Percentiles rank a stretch among this genome's conserved stretches.
These are phyloP conservation scores for Stichopus chloronotus DNA, from an alignment of 35 echinoderm and acorn worm genomes.

Conservation along the genomic window DNA sequence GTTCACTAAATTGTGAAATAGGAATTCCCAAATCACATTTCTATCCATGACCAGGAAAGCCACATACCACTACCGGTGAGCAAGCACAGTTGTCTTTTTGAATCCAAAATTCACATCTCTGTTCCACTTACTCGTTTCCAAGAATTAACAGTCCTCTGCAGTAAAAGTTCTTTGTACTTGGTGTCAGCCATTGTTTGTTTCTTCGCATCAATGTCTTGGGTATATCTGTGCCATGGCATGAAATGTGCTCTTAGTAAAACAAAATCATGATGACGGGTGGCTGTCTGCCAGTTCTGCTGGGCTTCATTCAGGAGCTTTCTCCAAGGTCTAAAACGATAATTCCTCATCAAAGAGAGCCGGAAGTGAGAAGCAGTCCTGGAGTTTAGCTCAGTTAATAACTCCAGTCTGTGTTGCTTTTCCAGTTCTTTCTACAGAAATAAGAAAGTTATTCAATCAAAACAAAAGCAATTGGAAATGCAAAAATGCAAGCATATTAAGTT, in stretches of 20 bases:
- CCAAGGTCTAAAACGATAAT: conserved; percentile 89
- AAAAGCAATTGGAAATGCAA: not conserved
- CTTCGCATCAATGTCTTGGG: conserved; percentile 60
- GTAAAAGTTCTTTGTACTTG: conserved; percentile 69
- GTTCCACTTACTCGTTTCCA: conserved; percentile 81
- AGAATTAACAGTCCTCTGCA: conserved; percentile 65
- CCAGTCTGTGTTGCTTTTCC: conserved; percentile 73
- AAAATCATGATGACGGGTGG: conserved; percentile 74
- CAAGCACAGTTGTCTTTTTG: too few relatives aligned
- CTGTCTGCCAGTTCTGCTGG: conserved; percentile 68
- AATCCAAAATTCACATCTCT: too few relatives aligned
- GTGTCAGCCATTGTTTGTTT: conserved; percentile 67
- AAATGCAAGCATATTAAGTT: not conserved
- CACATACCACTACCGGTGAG: too few relatives aligned
- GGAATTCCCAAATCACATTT: too few relatives aligned
- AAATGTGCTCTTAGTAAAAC: conserved; percentile 63
- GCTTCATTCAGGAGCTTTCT: conserved; percentile 57
- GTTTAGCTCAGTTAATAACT: conserved; percentile 57
- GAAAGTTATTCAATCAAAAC: not conserved
- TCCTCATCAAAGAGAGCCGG: conserved; percentile 60
- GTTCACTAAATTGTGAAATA: too few relatives aligned
- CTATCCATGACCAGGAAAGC: too few relatives aligned
- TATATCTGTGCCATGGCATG: conserved; percentile 83
- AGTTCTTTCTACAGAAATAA: conserved; percentile 72
- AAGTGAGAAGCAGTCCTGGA: conserved; percentile 69